Conservation (phyloP, 2,888 invertebrate species). For the Aquatica leii region DNA sequence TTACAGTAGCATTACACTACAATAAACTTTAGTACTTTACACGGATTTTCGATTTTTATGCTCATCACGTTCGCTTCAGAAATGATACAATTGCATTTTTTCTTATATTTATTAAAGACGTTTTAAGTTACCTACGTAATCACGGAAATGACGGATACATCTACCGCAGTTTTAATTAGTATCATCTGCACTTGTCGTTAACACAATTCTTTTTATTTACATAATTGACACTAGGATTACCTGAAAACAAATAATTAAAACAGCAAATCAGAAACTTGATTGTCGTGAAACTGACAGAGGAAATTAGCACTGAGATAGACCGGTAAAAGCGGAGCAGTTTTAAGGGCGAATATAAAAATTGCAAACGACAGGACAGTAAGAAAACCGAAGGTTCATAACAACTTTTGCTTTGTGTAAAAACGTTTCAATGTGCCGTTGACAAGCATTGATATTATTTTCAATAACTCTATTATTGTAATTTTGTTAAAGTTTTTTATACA, state of each 20-base stretch:
- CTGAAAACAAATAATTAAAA: conserved; percentile 43
- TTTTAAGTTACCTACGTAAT: too few species aligned
- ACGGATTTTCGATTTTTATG: too few species aligned
- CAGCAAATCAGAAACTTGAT: conserved; percentile 45
- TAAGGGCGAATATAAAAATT: conserved; percentile 31
- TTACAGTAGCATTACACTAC: too few species aligned
- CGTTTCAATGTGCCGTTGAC: not conserved
- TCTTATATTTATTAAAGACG: too few species aligned
- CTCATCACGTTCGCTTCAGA: too few species aligned
- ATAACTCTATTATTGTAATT: too few species aligned
- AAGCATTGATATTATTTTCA: not conserved
- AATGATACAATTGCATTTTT: too few species aligned
- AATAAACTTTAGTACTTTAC: too few species aligned
- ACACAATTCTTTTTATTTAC: not conserved
- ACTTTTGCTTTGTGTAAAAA: conserved; percentile 28
- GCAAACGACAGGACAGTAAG: conserved; percentile 27
- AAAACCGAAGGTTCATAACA: conserved; percentile 25
- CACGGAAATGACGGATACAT: too few species aligned
- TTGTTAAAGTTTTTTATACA: too few species aligned
- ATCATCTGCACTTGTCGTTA: not conserved
- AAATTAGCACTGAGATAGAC: conserved; percentile 47
- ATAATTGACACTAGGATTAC: conserved; percentile 29
- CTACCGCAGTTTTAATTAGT: conserved; percentile 6
- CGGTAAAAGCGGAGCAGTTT: conserved; percentile 25
- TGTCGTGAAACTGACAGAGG: conserved; percentile 48